Evolutionary conservation across 2,888 invertebrate species (phyloP).

Genomic region (Tenthredo mesomela): DNA sequence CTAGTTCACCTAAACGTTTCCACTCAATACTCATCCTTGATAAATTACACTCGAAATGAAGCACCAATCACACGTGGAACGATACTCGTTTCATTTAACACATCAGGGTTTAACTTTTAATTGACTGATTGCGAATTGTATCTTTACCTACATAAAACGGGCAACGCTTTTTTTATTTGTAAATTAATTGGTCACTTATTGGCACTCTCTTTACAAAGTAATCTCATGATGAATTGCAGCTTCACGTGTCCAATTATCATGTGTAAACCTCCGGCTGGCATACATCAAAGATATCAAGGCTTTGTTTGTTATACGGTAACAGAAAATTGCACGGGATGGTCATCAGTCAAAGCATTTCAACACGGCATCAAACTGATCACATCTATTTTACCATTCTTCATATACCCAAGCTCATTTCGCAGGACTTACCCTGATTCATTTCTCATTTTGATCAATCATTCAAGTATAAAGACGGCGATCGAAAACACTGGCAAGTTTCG

Average conservation of each 20-base stretch:
- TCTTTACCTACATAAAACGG: background rate
- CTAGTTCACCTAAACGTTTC: background rate
- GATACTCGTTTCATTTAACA: conserved; percentile 17
- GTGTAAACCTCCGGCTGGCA: no score
- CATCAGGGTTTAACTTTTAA: conserved; percentile 27
- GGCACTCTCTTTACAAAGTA: background rate
- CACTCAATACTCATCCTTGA: conserved; percentile 19
- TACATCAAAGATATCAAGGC: background rate
- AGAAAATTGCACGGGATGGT: background rate
- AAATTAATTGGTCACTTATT: conserved; percentile 33
- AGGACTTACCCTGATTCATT: background rate
- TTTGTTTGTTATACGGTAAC: background rate
- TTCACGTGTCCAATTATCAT: conserved; percentile 25
- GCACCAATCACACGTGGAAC: conserved; percentile 15
- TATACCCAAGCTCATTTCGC: background rate
- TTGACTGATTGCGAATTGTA: background rate
- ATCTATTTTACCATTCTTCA: background rate
- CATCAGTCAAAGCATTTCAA: background rate
- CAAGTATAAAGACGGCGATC: background rate
- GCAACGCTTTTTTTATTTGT: background rate
- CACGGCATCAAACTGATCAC: background rate
- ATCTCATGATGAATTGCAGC: conserved; percentile 5
- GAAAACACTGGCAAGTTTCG: background rate
- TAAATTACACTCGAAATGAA: conserved; percentile 24
- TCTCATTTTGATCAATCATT: background rate